Evolutionary conservation across 2,888 invertebrate species (phyloP), one percentile per base, ranked within the genome.

Genomic region (Girardia tigrina): DNA sequence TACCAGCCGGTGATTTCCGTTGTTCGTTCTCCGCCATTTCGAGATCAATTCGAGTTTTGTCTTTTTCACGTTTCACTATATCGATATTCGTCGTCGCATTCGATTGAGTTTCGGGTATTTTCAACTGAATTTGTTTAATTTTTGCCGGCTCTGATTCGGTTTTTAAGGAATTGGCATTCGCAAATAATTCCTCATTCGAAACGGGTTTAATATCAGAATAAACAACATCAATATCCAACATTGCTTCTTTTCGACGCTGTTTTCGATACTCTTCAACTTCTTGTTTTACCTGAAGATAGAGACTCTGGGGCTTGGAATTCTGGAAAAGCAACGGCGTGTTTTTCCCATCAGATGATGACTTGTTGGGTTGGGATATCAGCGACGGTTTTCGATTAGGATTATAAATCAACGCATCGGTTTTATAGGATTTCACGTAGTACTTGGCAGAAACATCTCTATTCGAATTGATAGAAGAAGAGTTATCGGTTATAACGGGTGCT

Each of bases 271-370:
- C 56, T 56, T 56, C 56, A 2, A 56, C 56, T 56, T 56, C 56
- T 56, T 56, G 56, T 56, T 56, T 56, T n/a, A 56, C 56, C 23
- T 56, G 56, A 6, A 56, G n/a, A 56, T 56, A 56, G n/a, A 56
- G 56, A 56, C 23, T 56, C n/a, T 56, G 56, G 23, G 56, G n/a
- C 23, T 56, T 56, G 4, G 20, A 2, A 56, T 56, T 56, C n/a
- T n/a, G 23, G 8, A 20, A 2, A 8, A 56, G 23, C n/a, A 20
- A 20, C n/a, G 56, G 23, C 4, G n/a, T 23, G n/a, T 6, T 6
- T 12, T n/a, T 56, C 6, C 2, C 23, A 20, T 8, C 56, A n/a
- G n/a, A n/a, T n/a, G n/a, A n/a, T 56, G 56, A 12, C 4, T 6
- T 4, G n/a, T 12, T 56, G 2, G 56, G 4, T 16, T 56, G 8